Conservation (phyloP, 2,113 vertebrate genomes). For the Laterallus jamaicensis region DNA sequence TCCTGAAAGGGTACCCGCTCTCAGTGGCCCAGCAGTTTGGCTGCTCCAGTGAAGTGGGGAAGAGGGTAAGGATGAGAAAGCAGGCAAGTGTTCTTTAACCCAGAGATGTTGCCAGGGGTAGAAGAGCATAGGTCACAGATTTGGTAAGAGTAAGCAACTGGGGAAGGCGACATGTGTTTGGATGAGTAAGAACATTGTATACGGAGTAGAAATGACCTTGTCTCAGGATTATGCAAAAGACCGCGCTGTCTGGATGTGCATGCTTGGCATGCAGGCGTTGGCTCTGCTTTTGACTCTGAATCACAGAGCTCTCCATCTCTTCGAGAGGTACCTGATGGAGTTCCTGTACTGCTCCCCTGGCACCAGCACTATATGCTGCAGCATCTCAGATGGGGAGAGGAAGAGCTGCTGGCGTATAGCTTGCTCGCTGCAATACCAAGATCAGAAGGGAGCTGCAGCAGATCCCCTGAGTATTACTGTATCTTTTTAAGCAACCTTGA, state of each 20-base stretch:
- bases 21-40: background rate
- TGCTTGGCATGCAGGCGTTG: background rate
- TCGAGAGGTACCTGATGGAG: background rate
- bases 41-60: background rate
- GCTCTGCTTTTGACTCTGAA: background rate
- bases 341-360: background rate
- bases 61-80: background rate
- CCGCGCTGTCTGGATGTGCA: background rate
- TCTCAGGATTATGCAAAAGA: background rate
- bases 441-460: background rate
- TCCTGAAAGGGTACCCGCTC: background rate
- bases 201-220: background rate
- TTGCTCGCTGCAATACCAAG: accelerated
- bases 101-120: background rate
- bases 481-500: background rate
- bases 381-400: background rate
- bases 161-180: background rate
- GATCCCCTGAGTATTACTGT: background rate
- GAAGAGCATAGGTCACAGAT: background rate
- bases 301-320: background rate
- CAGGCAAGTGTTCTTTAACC: background rate
- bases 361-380: background rate
- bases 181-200: background rate
- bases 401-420: background rate
- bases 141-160: background rate